Evolutionary conservation across 2,113 vertebrate species (phyloP).

Genomic region (Sapajus apella): DNA sequence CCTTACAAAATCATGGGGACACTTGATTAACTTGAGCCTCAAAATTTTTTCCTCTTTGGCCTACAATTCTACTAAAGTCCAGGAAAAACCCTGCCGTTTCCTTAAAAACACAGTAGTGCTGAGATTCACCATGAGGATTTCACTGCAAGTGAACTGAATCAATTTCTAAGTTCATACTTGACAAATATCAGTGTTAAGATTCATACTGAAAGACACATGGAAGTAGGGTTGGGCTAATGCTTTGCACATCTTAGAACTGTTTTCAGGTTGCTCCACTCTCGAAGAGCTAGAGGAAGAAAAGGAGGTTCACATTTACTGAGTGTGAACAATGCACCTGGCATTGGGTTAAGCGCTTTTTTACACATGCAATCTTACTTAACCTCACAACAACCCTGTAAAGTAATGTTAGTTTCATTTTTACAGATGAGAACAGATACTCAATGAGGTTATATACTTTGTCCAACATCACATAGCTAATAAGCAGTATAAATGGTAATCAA

Average conservation of each 20-base stretch:
- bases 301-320: neutral
- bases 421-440: neutral
- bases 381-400: neutral
- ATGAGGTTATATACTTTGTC: neutral
- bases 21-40: neutral
- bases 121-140: conserved; percentile 10
- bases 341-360: conserved; percentile 13
- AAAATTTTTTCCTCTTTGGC: neutral
- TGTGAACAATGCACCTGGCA: neutral
- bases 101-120: neutral
- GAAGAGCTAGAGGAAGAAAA: conserved; percentile 16
- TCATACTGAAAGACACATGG: neutral
- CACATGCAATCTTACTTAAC: neutral
- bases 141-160: neutral
- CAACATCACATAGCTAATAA: neutral
- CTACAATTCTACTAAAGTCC: neutral
- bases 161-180: neutral
- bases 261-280: conserved; percentile 48
- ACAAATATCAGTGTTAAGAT: neutral
- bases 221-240: neutral
- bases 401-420: conserved; percentile 34
- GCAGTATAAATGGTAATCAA: neutral
- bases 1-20: neutral
- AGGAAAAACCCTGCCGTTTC: neutral
- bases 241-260: conserved; percentile 1